Percentiles rank a stretch among this genome's conserved stretches.
phyloP scores from a whole-genome alignment of 2,888 invertebrate species.

The Galerucella nymphaeae region DNA sequence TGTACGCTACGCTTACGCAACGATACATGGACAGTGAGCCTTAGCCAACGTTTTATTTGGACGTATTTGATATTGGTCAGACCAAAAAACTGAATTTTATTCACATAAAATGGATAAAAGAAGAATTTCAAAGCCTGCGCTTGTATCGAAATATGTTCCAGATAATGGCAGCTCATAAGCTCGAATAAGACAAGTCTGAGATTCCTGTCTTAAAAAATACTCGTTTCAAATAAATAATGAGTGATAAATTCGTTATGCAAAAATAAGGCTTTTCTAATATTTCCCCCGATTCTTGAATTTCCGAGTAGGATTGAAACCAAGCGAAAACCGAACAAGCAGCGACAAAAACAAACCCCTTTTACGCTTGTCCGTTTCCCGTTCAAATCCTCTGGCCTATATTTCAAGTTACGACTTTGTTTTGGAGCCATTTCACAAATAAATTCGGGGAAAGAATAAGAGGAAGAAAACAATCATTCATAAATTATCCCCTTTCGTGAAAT shows the following conservation, averaged over 20 bases:
- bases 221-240: too few species aligned
- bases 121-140: too few species aligned
- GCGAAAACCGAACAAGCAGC: conserved; percentile 24
- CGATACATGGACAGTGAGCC: too few species aligned
- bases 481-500: conserved; percentile 19
- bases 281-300: conserved; percentile 20
- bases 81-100: too few species aligned
- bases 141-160: too few species aligned
- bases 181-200: too few species aligned
- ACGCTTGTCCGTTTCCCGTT: conserved; percentile 21
- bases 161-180: too few species aligned
- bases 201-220: too few species aligned
- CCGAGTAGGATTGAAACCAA: conserved; percentile 27
- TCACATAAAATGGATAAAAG: too few species aligned
- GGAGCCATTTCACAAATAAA: conserved; percentile 45
- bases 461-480: conserved; percentile 30
- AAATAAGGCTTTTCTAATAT: conserved; percentile 23
- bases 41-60: too few species aligned
- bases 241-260: not conserved
- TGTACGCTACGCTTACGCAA: too few species aligned
- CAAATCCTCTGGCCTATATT: conserved; percentile 53
- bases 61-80: too few species aligned
- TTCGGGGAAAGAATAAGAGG: conserved; percentile 26
- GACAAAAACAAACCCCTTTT: conserved; percentile 33
- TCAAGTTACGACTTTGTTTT: conserved; percentile 60